phyloP scores from a whole-genome alignment of 2,888 invertebrate species.

The Eilema griseolum region DNA sequence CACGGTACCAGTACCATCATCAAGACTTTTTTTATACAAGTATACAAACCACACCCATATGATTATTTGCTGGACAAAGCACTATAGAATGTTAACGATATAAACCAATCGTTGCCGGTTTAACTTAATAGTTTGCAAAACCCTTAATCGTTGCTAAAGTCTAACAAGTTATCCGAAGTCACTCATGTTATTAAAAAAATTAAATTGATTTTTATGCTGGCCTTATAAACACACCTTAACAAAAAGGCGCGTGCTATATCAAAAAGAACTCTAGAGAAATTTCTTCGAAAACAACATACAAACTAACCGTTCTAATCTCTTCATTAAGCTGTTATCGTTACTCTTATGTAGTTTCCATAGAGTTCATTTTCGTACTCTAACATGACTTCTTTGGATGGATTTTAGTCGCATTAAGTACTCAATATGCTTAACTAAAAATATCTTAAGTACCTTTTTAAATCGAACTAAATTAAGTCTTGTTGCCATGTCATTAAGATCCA shows the following conservation, averaged over 20 bases:
- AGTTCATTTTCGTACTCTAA: slow-evolving; percentile 53
- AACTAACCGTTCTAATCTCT: slow-evolving; percentile 66
- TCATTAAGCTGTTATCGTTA: slow-evolving; percentile 60
- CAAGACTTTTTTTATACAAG: no score
- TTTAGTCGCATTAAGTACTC: slow-evolving; percentile 60
- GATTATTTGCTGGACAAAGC: no score
- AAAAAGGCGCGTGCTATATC: slow-evolving; percentile 66
- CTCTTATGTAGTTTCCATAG: slow-evolving; percentile 50
- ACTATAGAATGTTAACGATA: no score
- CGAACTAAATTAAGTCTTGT: slow-evolving; percentile 21
- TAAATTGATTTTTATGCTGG: neutral
- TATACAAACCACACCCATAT: no score
- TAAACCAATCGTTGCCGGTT: neutral
- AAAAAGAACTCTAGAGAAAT: slow-evolving; percentile 63
- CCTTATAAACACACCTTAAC: slow-evolving; percentile 33
- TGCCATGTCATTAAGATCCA: neutral
- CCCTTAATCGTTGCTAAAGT: neutral
- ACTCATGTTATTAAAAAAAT: neutral
- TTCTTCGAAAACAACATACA: slow-evolving; percentile 63
- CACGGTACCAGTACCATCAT: no score
- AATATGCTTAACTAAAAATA: slow-evolving; percentile 23
- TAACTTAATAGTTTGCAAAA: neutral
- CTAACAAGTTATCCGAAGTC: neutral
- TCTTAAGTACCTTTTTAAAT: slow-evolving; percentile 12
- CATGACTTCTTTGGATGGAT: slow-evolving; percentile 58